Base-by-base conservation (phyloP, 2,797 vertebrate species). In the Moxostoma hubbsi region DNA sequence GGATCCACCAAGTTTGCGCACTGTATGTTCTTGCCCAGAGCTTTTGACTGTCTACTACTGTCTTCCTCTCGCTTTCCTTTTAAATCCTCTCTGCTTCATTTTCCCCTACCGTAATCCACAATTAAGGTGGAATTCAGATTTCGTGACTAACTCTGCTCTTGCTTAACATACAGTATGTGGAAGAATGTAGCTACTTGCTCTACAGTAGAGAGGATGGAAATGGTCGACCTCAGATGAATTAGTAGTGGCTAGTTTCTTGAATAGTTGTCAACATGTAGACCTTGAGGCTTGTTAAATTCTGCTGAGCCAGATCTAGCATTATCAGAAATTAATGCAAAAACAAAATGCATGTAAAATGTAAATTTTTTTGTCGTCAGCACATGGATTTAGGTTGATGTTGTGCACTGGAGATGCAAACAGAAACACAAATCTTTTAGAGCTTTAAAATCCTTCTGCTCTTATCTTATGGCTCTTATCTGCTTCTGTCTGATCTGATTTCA, bases 211-310 rank as follows among this genome's bases (percentile, higher is more conserved):
- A 53, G 54, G 47, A 73, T 73, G 73, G 79, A 84, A 82, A 83
- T 79, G 79, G 84, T 65, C 81, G 67, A 80, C 85, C 82, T 73
- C 71, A 53, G 81, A 83, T 85, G 81, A 85, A 84, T 85, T 84
- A 81, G 80, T 69, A 75, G 75, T 87, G 84, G 83, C 81, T 85
- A 85, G 84, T 87, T 87, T 88, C 84, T 86, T 89, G 87, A 89
- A 83, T 85, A 82, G 70, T 74, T 87, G 86, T 88, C 85, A 86
- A 86, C 83, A 82, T 81, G 77, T 54, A 55, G 80, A 85, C 80
- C 87, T 88, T 51, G 69, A 86, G 85, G 81, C 86, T 83, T 73
- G 59, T 71, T 82, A 84, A 84, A 79, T 86, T 88, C 65, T 84
- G 83, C 88, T 85, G 88, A 86, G 83, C 72, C 78, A 79, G 84